Base-by-base conservation (phyloP, 2,888 invertebrate species). In the Argyra leucocephala region DNA sequence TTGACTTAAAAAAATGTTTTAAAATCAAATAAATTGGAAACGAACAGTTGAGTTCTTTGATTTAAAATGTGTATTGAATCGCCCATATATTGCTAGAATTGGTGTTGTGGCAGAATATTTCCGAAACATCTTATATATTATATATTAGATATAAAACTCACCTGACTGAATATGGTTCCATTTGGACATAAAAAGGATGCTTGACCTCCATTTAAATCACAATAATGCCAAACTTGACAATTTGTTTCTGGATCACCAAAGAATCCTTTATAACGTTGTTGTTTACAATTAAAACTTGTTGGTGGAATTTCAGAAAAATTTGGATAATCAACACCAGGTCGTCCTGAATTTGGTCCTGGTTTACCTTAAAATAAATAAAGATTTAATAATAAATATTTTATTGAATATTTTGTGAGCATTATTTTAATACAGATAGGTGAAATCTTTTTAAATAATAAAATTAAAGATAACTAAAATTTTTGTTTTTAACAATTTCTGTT, bases 191-290 rank as follows among this genome's bases (percentile, higher is more conserved):
- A 80, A 77, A 93, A 93, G 3, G 93, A 93, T 5, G 93, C 90
- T 78, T 93, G 92, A 7, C 93, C 93, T 9, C 93, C 93, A 74
- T 93, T 93, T 66, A 93, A 82, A 76, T 93, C 93, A 75, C 93
- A 93, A 77, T 93, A 93, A 78, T 93, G 93, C 93, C 93, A 93
- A 10, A 92, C 93, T 84, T 93, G 93, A 76, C 93, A 93, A 72
- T 88, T 85, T 7, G 93, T 91, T 71, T 90, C 89, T 15, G 92
- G 89, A 80, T 93, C 93, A 3, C 92, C 93, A 73, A 93, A 93
- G 81, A 93, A 93, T 67, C 93, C 93, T 74, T 93, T 93, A 78
- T 93, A 93, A 24, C 93, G 82, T 75, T 93, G 93, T 67, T 89
- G 85, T 73, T 90, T 89, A 78, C 93, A 93, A 74, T 86, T 86